phyloP scores from a whole-genome alignment of 2,888 invertebrate genomes.

The Callyntrura guangdongensis region DNA sequence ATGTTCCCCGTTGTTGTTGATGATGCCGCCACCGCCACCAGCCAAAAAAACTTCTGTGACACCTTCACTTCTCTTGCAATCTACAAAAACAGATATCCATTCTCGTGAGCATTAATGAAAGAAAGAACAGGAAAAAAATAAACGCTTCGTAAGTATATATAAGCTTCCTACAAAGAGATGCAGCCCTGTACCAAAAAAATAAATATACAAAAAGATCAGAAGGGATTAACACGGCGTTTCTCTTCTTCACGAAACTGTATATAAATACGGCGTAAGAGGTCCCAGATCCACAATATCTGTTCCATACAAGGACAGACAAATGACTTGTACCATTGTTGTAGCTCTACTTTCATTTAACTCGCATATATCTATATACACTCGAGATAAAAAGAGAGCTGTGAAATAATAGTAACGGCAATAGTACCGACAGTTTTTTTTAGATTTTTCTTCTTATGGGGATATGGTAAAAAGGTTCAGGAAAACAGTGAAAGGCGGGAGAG shows the following conservation, averaged over 20 bases:
- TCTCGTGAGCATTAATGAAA: slow-evolving; percentile 68
- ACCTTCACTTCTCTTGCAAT: slow-evolving; percentile 11
- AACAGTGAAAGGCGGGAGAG: slow-evolving; percentile 20
- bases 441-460: slow-evolving; percentile 38
- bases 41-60: slow-evolving; percentile 30
- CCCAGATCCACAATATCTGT: slow-evolving; percentile 83
- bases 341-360: slow-evolving; percentile 46
- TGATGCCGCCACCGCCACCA: background rate
- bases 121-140: slow-evolving; percentile 61
- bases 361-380: background rate
- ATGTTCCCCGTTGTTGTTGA: background rate
- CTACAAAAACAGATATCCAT: slow-evolving; percentile 32
- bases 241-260: slow-evolving; percentile 48
- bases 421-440: slow-evolving; percentile 29
- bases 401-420: background rate
- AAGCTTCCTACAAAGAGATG: background rate
- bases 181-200: background rate
- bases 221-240: slow-evolving; percentile 73
- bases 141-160: slow-evolving; percentile 2
- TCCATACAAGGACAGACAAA: slow-evolving; percentile 78
- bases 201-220: slow-evolving; percentile 62
- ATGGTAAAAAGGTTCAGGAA: slow-evolving; percentile 22
- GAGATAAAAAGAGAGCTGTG: slow-evolving; percentile 10
- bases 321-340: slow-evolving; percentile 74
- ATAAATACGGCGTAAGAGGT: slow-evolving; percentile 80